These are phyloP conservation scores for Sminthurinus signatus DNA, from an alignment of 1,140 invertebrate genomes.

Conservation along the genomic window DNA sequence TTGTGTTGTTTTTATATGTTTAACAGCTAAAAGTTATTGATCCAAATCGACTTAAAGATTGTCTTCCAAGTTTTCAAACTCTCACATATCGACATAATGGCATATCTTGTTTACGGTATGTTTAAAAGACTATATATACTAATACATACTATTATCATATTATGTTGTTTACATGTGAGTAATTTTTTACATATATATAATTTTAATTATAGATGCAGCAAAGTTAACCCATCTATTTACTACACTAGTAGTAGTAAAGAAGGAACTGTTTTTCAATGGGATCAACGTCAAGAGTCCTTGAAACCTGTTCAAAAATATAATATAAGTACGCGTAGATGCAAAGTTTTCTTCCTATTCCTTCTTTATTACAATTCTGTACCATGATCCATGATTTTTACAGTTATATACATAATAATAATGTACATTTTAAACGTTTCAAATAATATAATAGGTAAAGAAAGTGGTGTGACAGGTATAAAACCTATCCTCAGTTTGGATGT, in stretches of 20 bases:
- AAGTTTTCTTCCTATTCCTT: too few species aligned
- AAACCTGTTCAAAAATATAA: conserved; percentile 31
- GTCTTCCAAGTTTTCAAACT: background rate
- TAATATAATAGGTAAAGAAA: background rate
- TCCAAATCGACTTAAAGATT: background rate
- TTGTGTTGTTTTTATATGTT: too few species aligned
- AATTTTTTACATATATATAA: too few species aligned
- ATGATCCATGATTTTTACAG: too few species aligned
- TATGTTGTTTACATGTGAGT: conserved; percentile 16
- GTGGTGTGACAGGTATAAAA: conserved; percentile 44
- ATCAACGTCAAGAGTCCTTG: conserved; percentile 4
- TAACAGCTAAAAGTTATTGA: conserved; percentile 17
- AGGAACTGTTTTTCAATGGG: conserved; percentile 34
- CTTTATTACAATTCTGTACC: too few species aligned
- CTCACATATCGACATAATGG: conserved; percentile 14
- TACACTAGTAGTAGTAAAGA: conserved; percentile 29
- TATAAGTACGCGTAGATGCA: conserved; percentile 15
- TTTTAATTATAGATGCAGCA: conserved; percentile 33
- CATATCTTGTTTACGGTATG: conserved; percentile 27
- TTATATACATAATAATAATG: too few species aligned
- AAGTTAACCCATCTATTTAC: conserved; percentile 15
- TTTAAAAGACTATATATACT: background rate
- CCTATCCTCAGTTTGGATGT: conserved; percentile 67
- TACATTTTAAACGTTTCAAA: background rate
- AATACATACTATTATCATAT: conserved; percentile 1